Evolutionary conservation across 2,888 invertebrate genomes (phyloP), one percentile per base, ranked within the genome.

Genomic region (Dryococelus australis): DNA sequence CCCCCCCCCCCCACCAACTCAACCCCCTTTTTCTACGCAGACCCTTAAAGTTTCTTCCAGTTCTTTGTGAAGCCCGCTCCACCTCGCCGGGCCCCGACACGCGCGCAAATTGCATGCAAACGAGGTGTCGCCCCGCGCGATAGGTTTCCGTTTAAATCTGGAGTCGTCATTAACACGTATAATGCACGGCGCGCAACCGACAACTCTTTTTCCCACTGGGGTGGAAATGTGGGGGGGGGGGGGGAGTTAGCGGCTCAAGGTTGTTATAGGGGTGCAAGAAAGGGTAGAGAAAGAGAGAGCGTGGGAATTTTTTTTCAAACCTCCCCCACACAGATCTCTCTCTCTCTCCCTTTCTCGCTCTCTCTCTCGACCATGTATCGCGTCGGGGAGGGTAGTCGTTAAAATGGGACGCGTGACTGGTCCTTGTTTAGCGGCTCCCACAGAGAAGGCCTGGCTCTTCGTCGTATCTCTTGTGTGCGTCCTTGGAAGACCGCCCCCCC

Each of bases 321-420:
- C 27, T 28, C 43, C 16, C 83, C 28, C 83, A n/a, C n/a, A n/a
- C n/a, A n/a, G n/a, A n/a, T n/a, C n/a, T n/a, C n/a, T n/a, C n/a
- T n/a, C n/a, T n/a, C 83, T 43, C 27, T 6, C 83, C 83, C 35
- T 27, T 6, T 20, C 83, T 10, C 10, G 26, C 27, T 6, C 10
- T 8, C n/a, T n/a, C 28, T 83, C 83, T 83, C 27, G 27, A 28
- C 79, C 27, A 24, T 79, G 79, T 24, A 83, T n/a, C n/a, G n/a
- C n/a, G n/a, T n/a, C n/a, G n/a, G n/a, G n/a, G n/a, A n/a, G n/a
- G n/a, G n/a, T n/a, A 83, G 83, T 83, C 83, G 83, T 83, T 83
- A 83, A 83, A 83, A 83, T 83, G 83, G 83, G 83, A 83, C 83
- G 83, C 83, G 43, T 83, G 83, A 28, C 27, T 83, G 43, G 24